Evolutionary conservation across 2,113 vertebrate species (phyloP), one percentile per base, ranked within the genome.

Genomic region (Heliornis fulica): DNA sequence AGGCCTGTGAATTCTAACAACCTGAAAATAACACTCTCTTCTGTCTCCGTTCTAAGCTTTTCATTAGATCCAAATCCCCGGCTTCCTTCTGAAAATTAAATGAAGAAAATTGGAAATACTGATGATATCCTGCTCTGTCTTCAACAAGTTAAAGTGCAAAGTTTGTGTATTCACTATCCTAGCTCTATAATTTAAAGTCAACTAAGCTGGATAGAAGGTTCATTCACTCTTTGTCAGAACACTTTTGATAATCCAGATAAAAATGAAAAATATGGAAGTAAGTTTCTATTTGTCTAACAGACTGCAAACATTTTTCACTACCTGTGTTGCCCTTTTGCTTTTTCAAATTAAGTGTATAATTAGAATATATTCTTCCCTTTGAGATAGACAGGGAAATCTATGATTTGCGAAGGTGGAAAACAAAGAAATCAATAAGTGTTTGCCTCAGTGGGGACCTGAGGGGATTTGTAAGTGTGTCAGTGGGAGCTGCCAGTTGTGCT

Each of bases 271-370:
- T 64, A 34, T 5, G 4, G 66, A 90, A 85, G 29, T 17, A 83
- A 50, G 17, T 81, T 85, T 87, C 50, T 56, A 20, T 74, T 80
- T 48, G 89, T 83, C 80, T 94, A 96, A 91, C 50, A 86, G 36
- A 79, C 50, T 90, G n/a, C 32, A 80, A 84, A 77, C 25, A 57
- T 76, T 93, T 92, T 92, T 83, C 74, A 87, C 83, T 97, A 94
- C 87, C 81, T 95, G 41, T 95, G 41, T 80, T 97, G 96, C 94
- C 90, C 56, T 96, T 95, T 97, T 80, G 41, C 28, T 83, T 95
- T 97, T 97, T 96, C 94, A 96, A 97, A 97, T 97, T 96, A 97
- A 97, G 87, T 90, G 87, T 94, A 97, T 97, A 97, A 97, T 97
- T 98, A 97, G 64, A 95, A 56, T 93, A 71, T 91, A 95, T 88